These are phyloP conservation scores for Octomys mimax DNA, from an alignment of 2,797 vertebrate species.

Conservation along the genomic window DNA sequence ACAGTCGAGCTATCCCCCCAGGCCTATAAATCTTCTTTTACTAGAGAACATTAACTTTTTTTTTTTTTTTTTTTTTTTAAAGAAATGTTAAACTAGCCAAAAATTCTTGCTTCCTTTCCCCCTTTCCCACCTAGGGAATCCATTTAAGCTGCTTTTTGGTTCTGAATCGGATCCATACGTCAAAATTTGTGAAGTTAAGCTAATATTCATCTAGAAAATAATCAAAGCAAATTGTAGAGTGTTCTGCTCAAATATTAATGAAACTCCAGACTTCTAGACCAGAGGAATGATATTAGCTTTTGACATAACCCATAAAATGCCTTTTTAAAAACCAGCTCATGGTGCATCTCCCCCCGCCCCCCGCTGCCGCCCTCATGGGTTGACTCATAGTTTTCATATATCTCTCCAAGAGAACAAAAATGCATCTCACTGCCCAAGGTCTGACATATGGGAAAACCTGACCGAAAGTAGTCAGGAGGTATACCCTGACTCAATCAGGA, in stretches of 20 bases:
- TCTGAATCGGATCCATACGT: neutral
- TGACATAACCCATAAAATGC: neutral
- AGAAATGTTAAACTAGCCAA: neutral
- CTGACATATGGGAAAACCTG: neutral
- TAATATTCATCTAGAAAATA: slow-evolving; percentile 28
- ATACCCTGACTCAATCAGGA: neutral
- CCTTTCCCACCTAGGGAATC: neutral
- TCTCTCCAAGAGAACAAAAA: neutral
- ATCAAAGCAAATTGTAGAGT: neutral
- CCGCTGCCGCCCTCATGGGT: neutral
- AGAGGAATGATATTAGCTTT: neutral
- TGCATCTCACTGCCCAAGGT: neutral
- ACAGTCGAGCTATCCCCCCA: too few relatives aligned
- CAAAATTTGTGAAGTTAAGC: neutral
- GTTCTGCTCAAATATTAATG: neutral
- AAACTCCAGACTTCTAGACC: neutral
- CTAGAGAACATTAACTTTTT: neutral
- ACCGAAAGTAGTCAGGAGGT: neutral
- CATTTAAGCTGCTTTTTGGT: neutral
- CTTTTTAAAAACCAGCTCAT: neutral
- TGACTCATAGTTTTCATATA: neutral
- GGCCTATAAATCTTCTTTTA: neutral
- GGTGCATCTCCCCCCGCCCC: too few relatives aligned
- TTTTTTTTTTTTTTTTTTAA: neutral
- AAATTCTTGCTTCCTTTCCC: neutral